Conservation (phyloP, 2,113 vertebrate species). For the Perca flavescens region DNA sequence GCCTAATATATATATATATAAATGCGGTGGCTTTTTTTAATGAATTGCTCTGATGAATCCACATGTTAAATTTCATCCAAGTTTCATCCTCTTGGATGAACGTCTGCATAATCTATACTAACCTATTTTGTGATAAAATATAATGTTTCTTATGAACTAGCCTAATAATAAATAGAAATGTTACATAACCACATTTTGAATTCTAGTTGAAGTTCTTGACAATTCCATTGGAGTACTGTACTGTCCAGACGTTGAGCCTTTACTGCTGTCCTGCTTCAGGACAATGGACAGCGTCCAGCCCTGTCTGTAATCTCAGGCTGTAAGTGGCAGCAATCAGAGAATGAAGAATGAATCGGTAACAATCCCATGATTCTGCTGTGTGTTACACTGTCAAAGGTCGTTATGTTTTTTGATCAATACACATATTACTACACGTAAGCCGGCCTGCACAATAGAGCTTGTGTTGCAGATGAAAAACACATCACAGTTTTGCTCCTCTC, state of each 20-base stretch:
- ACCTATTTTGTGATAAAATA: too few species aligned
- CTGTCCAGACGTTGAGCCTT: constrained; percentile 5
- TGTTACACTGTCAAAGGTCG: background rate
- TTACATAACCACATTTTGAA: background rate
- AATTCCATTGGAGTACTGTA: background rate
- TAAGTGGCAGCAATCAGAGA: background rate
- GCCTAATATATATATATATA: background rate
- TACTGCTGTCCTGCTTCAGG: constrained; percentile 26
- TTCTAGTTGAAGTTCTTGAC: background rate
- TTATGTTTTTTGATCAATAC: background rate
- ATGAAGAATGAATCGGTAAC: background rate
- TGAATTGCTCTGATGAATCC: too few species aligned
- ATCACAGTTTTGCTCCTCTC: background rate
- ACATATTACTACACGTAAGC: background rate
- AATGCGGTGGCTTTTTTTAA: too few species aligned
- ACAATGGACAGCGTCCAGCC: constrained; percentile 15
- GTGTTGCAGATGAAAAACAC: background rate
- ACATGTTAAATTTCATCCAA: background rate
- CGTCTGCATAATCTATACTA: background rate
- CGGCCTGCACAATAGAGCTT: background rate
- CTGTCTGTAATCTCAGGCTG: background rate
- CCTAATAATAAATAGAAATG: background rate
- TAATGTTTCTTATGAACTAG: background rate
- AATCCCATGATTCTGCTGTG: background rate
- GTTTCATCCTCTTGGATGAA: background rate